Evolutionary conservation across 2,888 invertebrate species (phyloP), one percentile per base, ranked within the genome.

Genomic region (Trissonchulus sp.): DNA sequence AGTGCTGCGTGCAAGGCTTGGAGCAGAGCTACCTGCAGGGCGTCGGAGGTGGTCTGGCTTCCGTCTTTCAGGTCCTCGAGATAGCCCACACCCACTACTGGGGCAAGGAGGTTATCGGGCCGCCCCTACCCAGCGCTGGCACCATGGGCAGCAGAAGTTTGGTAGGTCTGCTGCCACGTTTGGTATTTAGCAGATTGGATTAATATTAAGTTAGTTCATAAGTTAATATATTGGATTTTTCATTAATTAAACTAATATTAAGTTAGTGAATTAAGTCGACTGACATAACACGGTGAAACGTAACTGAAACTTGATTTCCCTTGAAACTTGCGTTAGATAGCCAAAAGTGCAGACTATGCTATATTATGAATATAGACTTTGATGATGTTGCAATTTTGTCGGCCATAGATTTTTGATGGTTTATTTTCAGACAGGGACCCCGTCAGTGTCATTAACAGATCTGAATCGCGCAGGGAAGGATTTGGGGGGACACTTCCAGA

Each of bases 51-150:
- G 99, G 99, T 33, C 94, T 97, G 92, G 88, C 88, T 0, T 95
- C 96, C 1, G 94, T 96, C 0, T 97, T 95, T 86, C 94, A 96
- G 86, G 88, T 98, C 79, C 91, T 98, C 82, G 99, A 99, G 88
- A 95, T 99, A 83, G 93, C 95, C 1, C 98, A 99, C 85, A 99
- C 99, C 0, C 98, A 99, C 86, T 99, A 92, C 85, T 96, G 95
- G 83, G 78, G 79, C 3, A 79, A 77, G 60, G 80, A 81, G 34
- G 78, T 79, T n/a, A n/a, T n/a, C n/a, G 30, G 78, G 74, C n/a
- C 76, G 1, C 68, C 76, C 33, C 79, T 79, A n/a, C 80, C 79
- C 1, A 65, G 74, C 3, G 77, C 78, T 34, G 76, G 77, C 0
- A 33, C 48, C 35, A 8, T 18, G 2, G 37, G n/a, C 38, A n/a